phyloP scores from a whole-genome alignment of 2,888 invertebrate species.

The Epinotia demarniana region DNA sequence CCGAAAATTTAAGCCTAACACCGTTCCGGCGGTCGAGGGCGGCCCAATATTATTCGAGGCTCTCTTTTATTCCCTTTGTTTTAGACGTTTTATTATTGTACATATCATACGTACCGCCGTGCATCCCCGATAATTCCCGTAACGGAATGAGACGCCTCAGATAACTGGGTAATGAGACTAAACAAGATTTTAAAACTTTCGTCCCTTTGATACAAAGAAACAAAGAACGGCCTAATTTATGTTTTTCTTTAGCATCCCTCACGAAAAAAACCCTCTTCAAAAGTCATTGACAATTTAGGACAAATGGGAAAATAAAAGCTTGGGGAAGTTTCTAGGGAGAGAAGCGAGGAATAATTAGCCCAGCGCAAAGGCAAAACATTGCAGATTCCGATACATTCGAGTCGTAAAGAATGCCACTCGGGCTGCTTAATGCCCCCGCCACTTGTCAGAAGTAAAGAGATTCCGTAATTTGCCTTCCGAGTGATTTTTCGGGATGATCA shows the following conservation, averaged over 20 bases:
- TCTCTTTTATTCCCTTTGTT: slow-evolving; percentile 79
- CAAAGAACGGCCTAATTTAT: slow-evolving; percentile 71
- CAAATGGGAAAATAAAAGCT: slow-evolving; percentile 65
- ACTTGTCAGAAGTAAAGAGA: slow-evolving; percentile 62
- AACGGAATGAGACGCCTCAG: slow-evolving; percentile 5
- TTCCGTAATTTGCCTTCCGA: slow-evolving; percentile 74
- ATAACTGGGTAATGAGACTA: slow-evolving; percentile 60
- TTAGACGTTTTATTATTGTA: slow-evolving; percentile 73
- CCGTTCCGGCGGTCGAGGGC: slow-evolving; percentile 71
- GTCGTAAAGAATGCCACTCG: slow-evolving; percentile 64
- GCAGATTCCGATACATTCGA: slow-evolving; percentile 60
- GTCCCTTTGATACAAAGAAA: slow-evolving; percentile 68
- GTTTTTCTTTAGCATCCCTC: slow-evolving; percentile 57
- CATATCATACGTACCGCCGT: slow-evolving; percentile 22
- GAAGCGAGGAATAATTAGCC: slow-evolving; percentile 71
- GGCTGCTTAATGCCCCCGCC: slow-evolving; percentile 45
- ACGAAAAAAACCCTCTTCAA: slow-evolving; percentile 62
- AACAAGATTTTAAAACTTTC: slow-evolving; percentile 74
- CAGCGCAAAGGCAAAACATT: slow-evolving; percentile 50
- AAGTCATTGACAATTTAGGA: slow-evolving; percentile 75
- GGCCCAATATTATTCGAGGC: slow-evolving; percentile 77
- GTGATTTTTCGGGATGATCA: slow-evolving; percentile 75
- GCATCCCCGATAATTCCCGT: slow-evolving; percentile 19
- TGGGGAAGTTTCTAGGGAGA: slow-evolving; percentile 54
- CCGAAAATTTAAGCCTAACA: slow-evolving; percentile 74